A percentile compares a stretch with the other conserved stretches of the same genome.
These are phyloP conservation scores for Sympetrum striolatum DNA, from an alignment of 2,888 invertebrate species.

Conservation along the genomic window DNA sequence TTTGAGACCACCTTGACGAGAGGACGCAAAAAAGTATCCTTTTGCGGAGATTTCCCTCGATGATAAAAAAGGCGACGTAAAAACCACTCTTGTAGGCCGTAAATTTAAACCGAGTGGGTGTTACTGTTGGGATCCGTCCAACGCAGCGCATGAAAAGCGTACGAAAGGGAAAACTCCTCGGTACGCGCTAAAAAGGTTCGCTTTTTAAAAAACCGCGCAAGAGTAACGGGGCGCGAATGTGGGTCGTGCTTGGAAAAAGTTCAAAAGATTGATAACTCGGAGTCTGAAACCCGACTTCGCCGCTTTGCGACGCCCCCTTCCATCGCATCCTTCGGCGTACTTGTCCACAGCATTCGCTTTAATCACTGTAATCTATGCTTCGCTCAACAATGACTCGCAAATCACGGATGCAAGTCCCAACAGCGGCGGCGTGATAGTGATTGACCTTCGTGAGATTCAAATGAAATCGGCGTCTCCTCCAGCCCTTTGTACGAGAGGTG, in stretches of 20 bases:
- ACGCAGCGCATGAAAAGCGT: not conserved
- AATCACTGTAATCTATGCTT: not conserved
- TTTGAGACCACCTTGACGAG: no score
- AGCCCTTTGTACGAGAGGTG: no score
- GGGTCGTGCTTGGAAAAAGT: not conserved
- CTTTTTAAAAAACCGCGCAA: not conserved
- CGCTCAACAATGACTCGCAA: not conserved
- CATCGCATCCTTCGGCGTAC: no score
- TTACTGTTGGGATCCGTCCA: not conserved
- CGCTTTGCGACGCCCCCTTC: not conserved
- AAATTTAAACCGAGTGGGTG: not conserved
- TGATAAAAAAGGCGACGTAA: not conserved
- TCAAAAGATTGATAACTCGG: not conserved
- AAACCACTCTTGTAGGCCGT: not conserved
- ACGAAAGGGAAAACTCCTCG: not conserved
- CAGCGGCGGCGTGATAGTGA: not conserved
- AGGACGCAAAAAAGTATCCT: no score
- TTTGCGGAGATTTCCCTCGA: no score
- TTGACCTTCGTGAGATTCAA: not conserved
- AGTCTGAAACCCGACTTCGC: not conserved
- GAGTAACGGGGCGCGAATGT: not conserved
- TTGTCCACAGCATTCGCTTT: not conserved
- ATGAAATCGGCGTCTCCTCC: not conserved
- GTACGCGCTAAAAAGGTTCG: not conserved
- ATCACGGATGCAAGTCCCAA: not conserved